Conservation (phyloP, 2,888 invertebrate genomes). For the Acleris laterana region DNA sequence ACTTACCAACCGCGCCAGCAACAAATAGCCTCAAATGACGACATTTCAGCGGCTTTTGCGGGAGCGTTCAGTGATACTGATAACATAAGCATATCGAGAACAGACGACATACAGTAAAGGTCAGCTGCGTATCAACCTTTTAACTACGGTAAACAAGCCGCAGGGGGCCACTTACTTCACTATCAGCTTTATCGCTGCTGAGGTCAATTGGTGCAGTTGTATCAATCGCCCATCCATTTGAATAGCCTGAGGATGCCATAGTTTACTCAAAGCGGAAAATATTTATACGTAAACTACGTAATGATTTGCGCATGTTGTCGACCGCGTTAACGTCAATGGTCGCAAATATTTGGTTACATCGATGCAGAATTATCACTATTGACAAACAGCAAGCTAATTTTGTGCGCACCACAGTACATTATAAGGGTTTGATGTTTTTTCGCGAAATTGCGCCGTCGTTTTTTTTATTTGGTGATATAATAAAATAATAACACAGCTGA, state of each 20-base stretch:
- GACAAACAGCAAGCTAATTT: conserved; percentile 12
- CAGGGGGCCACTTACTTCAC: conserved; percentile 80
- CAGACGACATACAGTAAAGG: conserved; percentile 49
- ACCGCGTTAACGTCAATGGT: conserved; percentile 15
- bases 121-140: conserved; percentile 60
- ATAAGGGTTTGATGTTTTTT: conserved; percentile 2
- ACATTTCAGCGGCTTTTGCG: conserved; percentile 51
- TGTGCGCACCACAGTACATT: conserved; percentile 5
- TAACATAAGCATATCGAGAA: conserved; percentile 40
- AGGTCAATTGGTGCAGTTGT: conserved; percentile 75
- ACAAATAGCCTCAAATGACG: conserved; percentile 46
- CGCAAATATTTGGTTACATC: conserved; percentile 31
- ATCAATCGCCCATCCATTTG: conserved; percentile 79
- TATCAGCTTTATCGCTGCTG: conserved; percentile 63
- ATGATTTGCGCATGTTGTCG: conserved; percentile 38
- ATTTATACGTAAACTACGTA: conserved; percentile 40
- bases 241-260: conserved; percentile 64
- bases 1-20: conserved; percentile 7
- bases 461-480: background rate
- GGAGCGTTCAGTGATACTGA: conserved; percentile 38
- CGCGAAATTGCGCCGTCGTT: conserved; percentile 15
- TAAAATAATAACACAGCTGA: conserved; percentile 4
- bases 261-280: conserved; percentile 38
- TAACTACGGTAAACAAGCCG: conserved; percentile 69
- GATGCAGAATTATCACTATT: conserved; percentile 5